phyloP scores from a whole-genome alignment of 2,113 vertebrate species.

The Apus apus region DNA sequence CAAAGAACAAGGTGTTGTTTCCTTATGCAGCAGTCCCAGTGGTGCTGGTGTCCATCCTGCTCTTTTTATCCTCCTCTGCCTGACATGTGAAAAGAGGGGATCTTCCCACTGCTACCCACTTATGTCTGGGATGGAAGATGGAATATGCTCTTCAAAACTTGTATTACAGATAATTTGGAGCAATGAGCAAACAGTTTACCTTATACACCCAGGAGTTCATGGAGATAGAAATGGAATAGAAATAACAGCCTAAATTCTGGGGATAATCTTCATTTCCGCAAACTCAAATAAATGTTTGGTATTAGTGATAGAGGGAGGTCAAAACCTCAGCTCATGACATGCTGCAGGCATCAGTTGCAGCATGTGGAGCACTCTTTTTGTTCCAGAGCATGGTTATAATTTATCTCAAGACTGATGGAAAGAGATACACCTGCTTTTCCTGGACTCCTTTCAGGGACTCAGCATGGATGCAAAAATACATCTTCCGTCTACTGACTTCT shows the following conservation, averaged over 20 bases:
- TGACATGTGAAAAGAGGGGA: not conserved
- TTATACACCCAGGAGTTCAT: not conserved
- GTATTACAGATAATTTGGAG: not conserved
- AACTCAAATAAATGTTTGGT: not conserved
- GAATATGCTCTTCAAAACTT: not conserved
- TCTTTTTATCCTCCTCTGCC: not conserved
- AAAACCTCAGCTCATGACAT: not conserved
- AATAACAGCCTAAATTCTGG: not conserved
- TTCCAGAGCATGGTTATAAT: not conserved
- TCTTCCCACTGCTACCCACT: not conserved
- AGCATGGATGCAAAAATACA: not conserved
- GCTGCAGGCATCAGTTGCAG: not conserved
- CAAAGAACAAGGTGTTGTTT: not conserved
- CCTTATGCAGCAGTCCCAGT: not conserved
- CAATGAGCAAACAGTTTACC: not conserved
- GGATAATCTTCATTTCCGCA: not conserved
- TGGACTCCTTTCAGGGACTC: not conserved
- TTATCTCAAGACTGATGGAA: not conserved
- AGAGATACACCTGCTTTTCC: constrained; percentile 42
- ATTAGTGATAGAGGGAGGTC: not conserved
- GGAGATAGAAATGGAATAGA: not conserved
- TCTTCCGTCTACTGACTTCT: not conserved
- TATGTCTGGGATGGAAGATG: not conserved
- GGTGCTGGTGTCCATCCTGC: not conserved
- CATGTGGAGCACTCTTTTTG: not conserved